Base-by-base conservation (phyloP, 2,113 vertebrate species). In the Onychostruthus taczanowskii region DNA sequence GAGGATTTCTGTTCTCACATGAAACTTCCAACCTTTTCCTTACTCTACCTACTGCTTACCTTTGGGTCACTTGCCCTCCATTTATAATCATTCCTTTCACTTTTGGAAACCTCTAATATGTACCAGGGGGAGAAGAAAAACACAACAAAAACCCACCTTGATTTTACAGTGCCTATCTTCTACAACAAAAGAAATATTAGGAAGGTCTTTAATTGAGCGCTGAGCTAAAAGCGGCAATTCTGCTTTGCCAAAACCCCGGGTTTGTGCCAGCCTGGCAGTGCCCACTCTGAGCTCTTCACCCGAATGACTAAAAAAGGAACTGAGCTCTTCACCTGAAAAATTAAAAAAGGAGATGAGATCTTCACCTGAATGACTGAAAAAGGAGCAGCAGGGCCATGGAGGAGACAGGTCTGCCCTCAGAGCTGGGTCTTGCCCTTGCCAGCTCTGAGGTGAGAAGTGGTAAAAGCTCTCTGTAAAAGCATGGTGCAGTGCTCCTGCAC, bases 311-410 rank as follows among this genome's bases (percentile, higher is more conserved):
- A 39, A 39, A 39, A 39, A 39, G 39, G 12, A 11, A 12, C 74
- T 14, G 37, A 66, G 47, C 35, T 55, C 78, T 46, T 44, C 46
- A 44, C 56, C 69, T 14, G 22, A 49, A 18, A 21, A 10, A 21
- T 10, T 46, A 3, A 46, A 46, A 46, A 46, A 44, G 44, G 44
- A 44, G 18, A 18, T 14, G 37, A 66, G 47, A 30, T 55, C 81
- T 46, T 41, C 46, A 44, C 56, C 69, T 12, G 22, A 49, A 18
- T 46, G 46, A 21, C 20, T 46, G 3, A 46, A 21, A 46, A 46
- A 44, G 44, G 44, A 44, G 44, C 17, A 46, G 6, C 0, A 1
- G 46, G 12, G 16, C 43, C 2, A 1, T 23, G 58, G 52, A 49
- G 47, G n/a, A 19, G 39, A 1, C 4, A 9, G 37, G 1, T 49